phyloP scores from a whole-genome alignment of 2,113 vertebrate genomes.

The Pollachius pollachius region DNA sequence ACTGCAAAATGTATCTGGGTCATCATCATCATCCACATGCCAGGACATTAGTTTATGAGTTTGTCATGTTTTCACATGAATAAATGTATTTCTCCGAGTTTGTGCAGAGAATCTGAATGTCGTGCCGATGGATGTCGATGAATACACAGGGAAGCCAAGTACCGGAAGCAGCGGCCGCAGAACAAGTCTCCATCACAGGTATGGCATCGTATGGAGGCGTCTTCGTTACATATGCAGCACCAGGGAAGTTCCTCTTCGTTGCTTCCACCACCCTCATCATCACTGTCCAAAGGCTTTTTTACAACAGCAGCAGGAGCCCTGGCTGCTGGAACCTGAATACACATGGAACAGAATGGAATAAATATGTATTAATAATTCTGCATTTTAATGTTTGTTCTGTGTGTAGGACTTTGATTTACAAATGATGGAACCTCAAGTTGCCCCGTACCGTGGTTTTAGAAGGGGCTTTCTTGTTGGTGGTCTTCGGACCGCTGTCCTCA shows the following conservation, averaged over 20 bases:
- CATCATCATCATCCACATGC: slow-evolving; percentile 46
- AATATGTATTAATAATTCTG: background rate
- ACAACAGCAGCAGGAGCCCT: slow-evolving; percentile 34
- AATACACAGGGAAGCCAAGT: slow-evolving; percentile 7
- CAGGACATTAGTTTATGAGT: slow-evolving; percentile 36
- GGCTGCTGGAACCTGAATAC: slow-evolving; percentile 35
- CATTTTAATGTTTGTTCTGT: background rate
- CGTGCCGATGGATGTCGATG: background rate
- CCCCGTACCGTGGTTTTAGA: slow-evolving; percentile 57
- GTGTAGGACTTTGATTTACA: background rate
- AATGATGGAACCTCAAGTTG: background rate
- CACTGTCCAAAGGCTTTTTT: slow-evolving; percentile 62
- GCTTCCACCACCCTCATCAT: slow-evolving; percentile 74
- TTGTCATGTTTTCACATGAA: slow-evolving; percentile 11
- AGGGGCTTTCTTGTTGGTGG: slow-evolving; percentile 48
- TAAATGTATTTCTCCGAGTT: background rate
- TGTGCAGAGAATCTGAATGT: background rate
- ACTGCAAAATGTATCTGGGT: slow-evolving; percentile 55
- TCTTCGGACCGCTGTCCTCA: slow-evolving; percentile 67
- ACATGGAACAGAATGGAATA: background rate
- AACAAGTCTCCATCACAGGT: slow-evolving; percentile 90
- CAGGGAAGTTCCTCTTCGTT: slow-evolving; percentile 91
- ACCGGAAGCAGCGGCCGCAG: slow-evolving; percentile 93
- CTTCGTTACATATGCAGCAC: slow-evolving; percentile 95
- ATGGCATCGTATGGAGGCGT: slow-evolving; percentile 85